Percentiles rank a stretch among this genome's conserved stretches.
These are phyloP conservation scores for Nebria brevicollis DNA, from an alignment of 2,888 invertebrate species.

Conservation along the genomic window DNA sequence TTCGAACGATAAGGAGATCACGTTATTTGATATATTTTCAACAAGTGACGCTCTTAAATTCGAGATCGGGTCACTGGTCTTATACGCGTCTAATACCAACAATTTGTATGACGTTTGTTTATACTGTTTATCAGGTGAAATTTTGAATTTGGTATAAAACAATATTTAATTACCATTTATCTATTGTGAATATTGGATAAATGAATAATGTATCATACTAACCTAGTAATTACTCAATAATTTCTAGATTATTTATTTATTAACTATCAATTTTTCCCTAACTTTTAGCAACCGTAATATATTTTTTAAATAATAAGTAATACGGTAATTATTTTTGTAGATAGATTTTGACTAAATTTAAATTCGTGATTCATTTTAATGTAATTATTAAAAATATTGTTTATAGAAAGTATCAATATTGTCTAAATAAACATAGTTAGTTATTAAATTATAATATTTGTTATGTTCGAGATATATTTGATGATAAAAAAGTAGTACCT, in stretches of 20 bases:
- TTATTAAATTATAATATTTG: neutral
- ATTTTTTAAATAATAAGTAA: no score
- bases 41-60: neutral
- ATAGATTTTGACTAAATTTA: no score
- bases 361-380: no score
- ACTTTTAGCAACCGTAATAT: no score
- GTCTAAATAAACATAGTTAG: no score
- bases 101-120: neutral
- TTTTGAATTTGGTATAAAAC: neutral
- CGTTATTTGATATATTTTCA: neutral
- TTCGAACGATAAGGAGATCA: neutral
- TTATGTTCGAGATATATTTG: neutral
- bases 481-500: neutral
- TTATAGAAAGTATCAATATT: no score
- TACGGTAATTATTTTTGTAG: no score
- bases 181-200: neutral
- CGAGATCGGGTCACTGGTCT: neutral
- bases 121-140: neutral
- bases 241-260: neutral
- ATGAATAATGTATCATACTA: neutral
- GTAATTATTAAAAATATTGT: no score
- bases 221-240: neutral
- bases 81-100: neutral
- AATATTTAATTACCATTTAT: neutral
- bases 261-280: no score